Evolutionary conservation across 2,888 invertebrate genomes (phyloP), one percentile per base, ranked within the genome.

Genomic region (Onchidella celtica): DNA sequence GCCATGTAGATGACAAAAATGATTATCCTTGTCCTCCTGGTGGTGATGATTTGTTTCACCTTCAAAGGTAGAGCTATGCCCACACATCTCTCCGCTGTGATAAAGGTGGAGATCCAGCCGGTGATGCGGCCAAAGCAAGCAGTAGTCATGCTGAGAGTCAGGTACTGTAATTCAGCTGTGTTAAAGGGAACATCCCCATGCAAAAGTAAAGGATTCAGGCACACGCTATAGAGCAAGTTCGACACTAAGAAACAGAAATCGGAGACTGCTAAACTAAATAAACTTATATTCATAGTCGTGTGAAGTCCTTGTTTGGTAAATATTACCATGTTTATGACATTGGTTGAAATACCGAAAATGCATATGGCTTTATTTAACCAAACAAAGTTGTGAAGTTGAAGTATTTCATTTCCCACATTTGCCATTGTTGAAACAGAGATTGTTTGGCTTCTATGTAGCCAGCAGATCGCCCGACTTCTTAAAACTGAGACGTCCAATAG

Each of bases 31-130:
- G 74, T 38, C 29, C 34, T 75, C 29, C 27, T 75, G 17, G 74
- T 36, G 11, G 74, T 75, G 14, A 75, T 29, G 29, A 75, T 75
- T 14, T 38, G 24, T 63, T 75, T 75, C 4, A n/a, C n/a, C n/a
- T n/a, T n/a, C n/a, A n/a, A n/a, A n/a, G n/a, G n/a, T n/a, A n/a
- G n/a, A n/a, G n/a, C 27, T 11, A 76, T 68, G 65, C 66, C 47
- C n/a, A 76, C 55, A 68, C 29, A 76, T 34, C 76, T 65, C 34
- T 76, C 76, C 4, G 57, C 21, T 27, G 76, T 76, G 27, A 76
- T 40, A 34, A 66, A 76, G n/a, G 32, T 55, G 0, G 76, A 66
- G 34, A 76, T 66, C 11, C 27, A 76, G 66, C 55, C 40, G 11
- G 76, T 66, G 66, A 76, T 76, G 47, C 76, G n/a, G 14, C 36